Base-by-base conservation (phyloP, 2,113 vertebrate genomes). In the Nettapus auritus region DNA sequence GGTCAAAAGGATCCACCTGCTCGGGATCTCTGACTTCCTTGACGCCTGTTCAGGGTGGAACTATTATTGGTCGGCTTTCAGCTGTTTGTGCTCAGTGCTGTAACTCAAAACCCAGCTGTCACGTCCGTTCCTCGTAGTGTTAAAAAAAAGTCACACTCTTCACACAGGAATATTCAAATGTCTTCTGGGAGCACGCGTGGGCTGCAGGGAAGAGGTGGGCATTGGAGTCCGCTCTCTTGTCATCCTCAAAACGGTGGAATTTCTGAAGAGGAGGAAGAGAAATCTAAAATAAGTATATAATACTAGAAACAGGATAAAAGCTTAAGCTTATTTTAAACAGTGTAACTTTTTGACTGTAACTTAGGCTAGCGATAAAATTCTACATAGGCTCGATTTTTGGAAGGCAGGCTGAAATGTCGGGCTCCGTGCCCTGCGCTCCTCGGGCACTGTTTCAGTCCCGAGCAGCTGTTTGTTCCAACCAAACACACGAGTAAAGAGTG, bases 81-180 rank as follows among this genome's bases (percentile, higher is more conserved):
- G 91, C 90, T 89, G 81, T n/a, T 31, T 5, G 34, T 44, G 78
- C 78, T 80, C 67, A 15, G 28, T 46, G 73, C 57, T 9, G 1
- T 16, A 25, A 38, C 62, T 38, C 75, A 80, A 22, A 82, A 48
- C 90, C 79, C 68, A 12, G 74, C 88, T 87, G 66, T 14, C 63
- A 36, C 0, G 0, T 46, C 75, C 26, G 8, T 40, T 82, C 78
- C 52, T 81, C 0, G 0, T 1, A 44, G 74, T 5, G 13, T 17
- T 5, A 13, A 8, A 46, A 7, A 26, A 59, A 33, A 0, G 50
- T 26, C 64, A 20, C 22, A 6, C 68, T 90, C 0, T 19, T 42
- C 73, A 9, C 34, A 38, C 38, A 10, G 83, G 26, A 70, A 9
- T 40, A 4, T 22, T 44, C 40, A 18, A 52, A 15, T 66, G 38